Base-by-base conservation (phyloP, 2,888 invertebrate genomes). In the Odontomyia ornata region DNA sequence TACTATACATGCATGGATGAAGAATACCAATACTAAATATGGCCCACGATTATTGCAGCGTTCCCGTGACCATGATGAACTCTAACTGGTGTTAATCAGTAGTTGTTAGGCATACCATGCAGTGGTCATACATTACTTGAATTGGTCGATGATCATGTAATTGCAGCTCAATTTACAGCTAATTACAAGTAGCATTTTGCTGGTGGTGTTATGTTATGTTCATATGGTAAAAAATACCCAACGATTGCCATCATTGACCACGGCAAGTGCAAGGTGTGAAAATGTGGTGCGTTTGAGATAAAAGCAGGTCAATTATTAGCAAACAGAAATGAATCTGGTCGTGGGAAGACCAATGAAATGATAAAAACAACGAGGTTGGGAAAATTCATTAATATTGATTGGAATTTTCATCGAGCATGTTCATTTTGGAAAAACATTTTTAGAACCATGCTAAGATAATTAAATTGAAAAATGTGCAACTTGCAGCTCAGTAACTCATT, bases 181-280 rank as follows among this genome's bases (percentile, higher is more conserved):
- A 60, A 60, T 60, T 60, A 60, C 57, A 60, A 23, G 57, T 60
- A 60, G 25, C 57, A 60, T 25, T 60, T 60, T 60, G 25, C 57
- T 21, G 25, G 5, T 5, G 57, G 57, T 5, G 57, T 60, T 36
- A 36, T 36, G 15, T 52, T 60, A 25, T 60, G 57, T 60, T 13
- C 4, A 52, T 13, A 18, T 15, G 15, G 15, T 9, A 18, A 36
- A 36, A 36, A 36, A 36, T 36, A 3, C 5, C 36, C 52, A 52
- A 15, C 5, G 5, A 52, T 36, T 36, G 36, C 36, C 36, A 36
- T 36, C 36, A 36, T 9, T 36, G 36, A 36, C 36, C 36, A 36
- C 9, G 36, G n/a, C 52, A 52, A n/a, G 52, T 52, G 15, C 18
- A 52, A 13, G 52, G n/a, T n/a, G n/a, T 15, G 52, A 4, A 15